A percentile compares a stretch with the other conserved stretches of the same genome.
Evolutionary conservation across 2,888 invertebrate species (phyloP).

Genomic region (Caenorhabditis virilis): DNA sequence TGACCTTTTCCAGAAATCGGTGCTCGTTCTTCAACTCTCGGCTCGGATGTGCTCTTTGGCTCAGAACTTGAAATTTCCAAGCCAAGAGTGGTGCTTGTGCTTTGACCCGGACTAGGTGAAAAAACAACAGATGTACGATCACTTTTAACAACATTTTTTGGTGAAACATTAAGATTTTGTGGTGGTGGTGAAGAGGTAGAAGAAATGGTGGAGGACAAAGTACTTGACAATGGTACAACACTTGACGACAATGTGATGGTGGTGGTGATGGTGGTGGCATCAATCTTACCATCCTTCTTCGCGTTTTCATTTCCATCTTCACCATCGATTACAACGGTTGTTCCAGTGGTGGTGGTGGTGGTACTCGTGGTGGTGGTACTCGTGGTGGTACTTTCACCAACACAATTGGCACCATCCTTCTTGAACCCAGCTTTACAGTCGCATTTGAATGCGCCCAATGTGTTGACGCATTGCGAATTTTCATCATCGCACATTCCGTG

Average conservation of each 20-base stretch:
- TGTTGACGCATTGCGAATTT: constrained; percentile 76
- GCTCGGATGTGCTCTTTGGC: no score
- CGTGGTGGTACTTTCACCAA: constrained; percentile 2
- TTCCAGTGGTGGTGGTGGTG: constrained; percentile 2
- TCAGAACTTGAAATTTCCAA: no score
- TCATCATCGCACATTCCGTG: constrained; percentile 53
- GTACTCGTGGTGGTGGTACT: constrained; percentile 1
- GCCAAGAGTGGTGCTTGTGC: no score
- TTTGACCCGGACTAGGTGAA: no score
- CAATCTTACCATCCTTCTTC: background rate
- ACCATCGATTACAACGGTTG: background rate
- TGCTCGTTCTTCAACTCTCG: no score
- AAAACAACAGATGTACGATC: no score
- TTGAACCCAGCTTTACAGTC: constrained; percentile 54
- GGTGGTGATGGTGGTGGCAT: background rate
- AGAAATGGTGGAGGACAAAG: no score
- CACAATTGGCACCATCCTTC: constrained; percentile 30
- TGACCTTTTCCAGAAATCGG: no score
- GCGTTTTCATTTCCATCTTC: background rate
- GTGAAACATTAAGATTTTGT: no score
- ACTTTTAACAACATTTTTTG: no score
- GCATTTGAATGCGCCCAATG: constrained; percentile 78
- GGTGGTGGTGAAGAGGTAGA: no score
- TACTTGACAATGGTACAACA: no score
- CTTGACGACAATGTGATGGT: background rate